phyloP scores from a whole-genome alignment of 2,888 invertebrate genomes.

The Napeogenes inachia region DNA sequence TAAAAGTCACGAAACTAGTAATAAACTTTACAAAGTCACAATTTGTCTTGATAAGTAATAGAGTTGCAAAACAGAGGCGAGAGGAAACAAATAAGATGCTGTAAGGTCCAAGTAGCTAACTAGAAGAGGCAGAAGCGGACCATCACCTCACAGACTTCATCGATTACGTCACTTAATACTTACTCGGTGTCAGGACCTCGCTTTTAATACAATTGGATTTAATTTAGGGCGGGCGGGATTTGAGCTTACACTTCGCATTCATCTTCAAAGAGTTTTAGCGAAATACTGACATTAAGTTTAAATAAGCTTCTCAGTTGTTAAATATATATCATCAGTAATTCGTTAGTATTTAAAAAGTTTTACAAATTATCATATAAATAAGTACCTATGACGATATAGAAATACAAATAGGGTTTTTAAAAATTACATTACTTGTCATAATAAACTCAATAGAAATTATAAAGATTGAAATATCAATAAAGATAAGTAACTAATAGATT shows the following conservation, averaged over 20 bases:
- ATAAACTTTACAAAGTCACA: no score
- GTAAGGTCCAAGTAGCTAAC: slow-evolving; percentile 24
- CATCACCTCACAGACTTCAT: slow-evolving; percentile 32
- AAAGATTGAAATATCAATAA: no score
- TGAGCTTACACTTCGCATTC: slow-evolving; percentile 22
- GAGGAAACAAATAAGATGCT: slow-evolving; percentile 3
- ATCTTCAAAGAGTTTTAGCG: slow-evolving; percentile 21
- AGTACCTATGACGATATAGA: no score
- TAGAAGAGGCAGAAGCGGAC: slow-evolving; percentile 28
- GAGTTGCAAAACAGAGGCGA: no score
- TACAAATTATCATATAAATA: no score
- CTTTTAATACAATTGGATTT: slow-evolving; percentile 36
- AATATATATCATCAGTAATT: neutral
- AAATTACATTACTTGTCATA: neutral
- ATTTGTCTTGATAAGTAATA: no score
- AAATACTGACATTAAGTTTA: slow-evolving; percentile 7
- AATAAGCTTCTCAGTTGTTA: neutral
- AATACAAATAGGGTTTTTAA: neutral
- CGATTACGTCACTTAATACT: slow-evolving; percentile 32
- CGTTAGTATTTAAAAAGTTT: neutral
- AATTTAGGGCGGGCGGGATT: slow-evolving; percentile 27
- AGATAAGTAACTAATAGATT: no score
- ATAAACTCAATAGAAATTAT: no score
- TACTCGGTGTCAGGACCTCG: slow-evolving; percentile 31
- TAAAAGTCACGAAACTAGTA: no score